Evolutionary conservation across 2,797 vertebrate species (phyloP).

Genomic region (Vireo griseus): DNA sequence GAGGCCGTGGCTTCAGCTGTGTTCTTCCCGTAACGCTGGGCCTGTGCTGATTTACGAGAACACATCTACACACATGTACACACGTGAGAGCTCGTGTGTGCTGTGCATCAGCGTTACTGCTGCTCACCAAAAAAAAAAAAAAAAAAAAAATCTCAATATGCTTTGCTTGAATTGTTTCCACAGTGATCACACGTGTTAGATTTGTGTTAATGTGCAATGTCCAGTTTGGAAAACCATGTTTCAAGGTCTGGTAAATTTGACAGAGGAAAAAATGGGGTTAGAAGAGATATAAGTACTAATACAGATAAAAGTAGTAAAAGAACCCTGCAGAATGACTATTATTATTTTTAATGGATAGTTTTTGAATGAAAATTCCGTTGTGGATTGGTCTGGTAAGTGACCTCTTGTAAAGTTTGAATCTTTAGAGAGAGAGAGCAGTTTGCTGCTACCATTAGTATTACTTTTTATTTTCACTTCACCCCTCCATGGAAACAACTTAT

Average conservation of each 20-base stretch:
- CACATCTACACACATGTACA: neutral
- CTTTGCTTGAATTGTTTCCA: slow-evolving; percentile 32
- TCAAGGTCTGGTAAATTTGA: slow-evolving; percentile 25
- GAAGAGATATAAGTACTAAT: neutral
- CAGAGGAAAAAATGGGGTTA: neutral
- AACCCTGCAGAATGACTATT: neutral
- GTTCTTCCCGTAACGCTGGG: slow-evolving; percentile 63
- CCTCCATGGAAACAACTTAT: neutral
- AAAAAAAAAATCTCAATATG: too few species aligned
- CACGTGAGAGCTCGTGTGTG: neutral
- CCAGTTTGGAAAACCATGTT: slow-evolving; percentile 40
- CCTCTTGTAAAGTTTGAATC: neutral
- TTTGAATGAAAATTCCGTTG: neutral
- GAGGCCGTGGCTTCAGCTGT: slow-evolving; percentile 3
- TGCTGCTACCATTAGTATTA: neutral
- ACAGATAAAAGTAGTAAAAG: neutral
- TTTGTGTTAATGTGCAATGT: slow-evolving; percentile 16
- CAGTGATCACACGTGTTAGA: neutral
- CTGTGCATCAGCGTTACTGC: neutral
- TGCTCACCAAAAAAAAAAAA: neutral
- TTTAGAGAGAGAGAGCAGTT: neutral
- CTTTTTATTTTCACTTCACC: neutral
- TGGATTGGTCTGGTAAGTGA: neutral
- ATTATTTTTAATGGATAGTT: neutral
- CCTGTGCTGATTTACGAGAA: slow-evolving; percentile 66